A percentile compares a stretch with the other conserved stretches of the same genome.
phyloP scores from a whole-genome alignment of 2,888 invertebrate genomes.

The Orchesellides sinensis region DNA sequence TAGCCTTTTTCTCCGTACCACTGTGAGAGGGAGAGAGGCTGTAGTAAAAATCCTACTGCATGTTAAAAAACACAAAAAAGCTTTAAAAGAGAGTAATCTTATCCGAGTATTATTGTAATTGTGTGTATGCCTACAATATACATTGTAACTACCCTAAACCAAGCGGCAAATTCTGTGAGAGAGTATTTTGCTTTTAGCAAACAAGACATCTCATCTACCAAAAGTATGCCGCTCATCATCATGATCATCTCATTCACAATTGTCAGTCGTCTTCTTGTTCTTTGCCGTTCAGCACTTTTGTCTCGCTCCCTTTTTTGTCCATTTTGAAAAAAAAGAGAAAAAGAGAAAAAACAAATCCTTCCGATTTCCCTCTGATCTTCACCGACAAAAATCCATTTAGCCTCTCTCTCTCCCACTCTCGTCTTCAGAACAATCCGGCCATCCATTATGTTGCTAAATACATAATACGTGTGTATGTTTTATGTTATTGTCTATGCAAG shows the following conservation, averaged over 20 bases:
- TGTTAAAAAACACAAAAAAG: too few species aligned
- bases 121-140: too few species aligned
- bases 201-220: conserved; percentile 5
- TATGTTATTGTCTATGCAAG: too few species aligned
- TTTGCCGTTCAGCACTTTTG: conserved; percentile 9
- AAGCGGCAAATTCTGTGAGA: too few species aligned
- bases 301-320: conserved; percentile 46
- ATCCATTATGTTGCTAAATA: neutral
- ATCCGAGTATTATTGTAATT: too few species aligned
- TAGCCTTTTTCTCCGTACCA: too few species aligned
- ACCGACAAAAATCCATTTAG: conserved; percentile 74
- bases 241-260: conserved; percentile 17
- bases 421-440: conserved; percentile 41
- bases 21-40: too few species aligned
- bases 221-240: conserved; percentile 36
- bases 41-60: too few species aligned
- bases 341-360: conserved; percentile 60
- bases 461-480: neutral
- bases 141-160: too few species aligned
- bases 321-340: conserved; percentile 52
- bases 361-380: conserved; percentile 68
- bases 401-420: too few species aligned
- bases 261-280: conserved; percentile 15
- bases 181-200: conserved; percentile 62
- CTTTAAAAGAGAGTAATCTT: too few species aligned